These are phyloP conservation scores for Formica exsecta DNA, from an alignment of 1,140 invertebrate genomes.

Conservation along the genomic window DNA sequence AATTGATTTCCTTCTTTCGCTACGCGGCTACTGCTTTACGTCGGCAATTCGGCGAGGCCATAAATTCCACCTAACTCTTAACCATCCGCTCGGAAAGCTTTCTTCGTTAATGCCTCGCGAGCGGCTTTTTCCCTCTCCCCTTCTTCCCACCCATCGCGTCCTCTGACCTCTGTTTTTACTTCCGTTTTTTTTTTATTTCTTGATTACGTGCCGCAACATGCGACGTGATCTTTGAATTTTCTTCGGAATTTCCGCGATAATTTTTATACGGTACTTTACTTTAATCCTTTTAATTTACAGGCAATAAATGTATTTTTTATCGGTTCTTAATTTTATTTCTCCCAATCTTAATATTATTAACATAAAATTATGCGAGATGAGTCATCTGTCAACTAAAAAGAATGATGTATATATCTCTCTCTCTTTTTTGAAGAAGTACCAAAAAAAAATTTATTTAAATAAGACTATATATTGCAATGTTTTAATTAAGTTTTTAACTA, in stretches of 20 bases:
- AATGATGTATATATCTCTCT: too few relatives aligned
- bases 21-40: constrained; percentile 70
- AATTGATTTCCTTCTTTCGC: constrained; percentile 74
- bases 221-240: constrained; percentile 51
- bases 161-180: not conserved
- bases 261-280: not conserved
- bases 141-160: not conserved
- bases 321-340: not conserved
- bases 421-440: not conserved
- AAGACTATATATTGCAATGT: not conserved
- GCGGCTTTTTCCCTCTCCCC: constrained; percentile 25
- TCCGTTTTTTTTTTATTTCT: not conserved
- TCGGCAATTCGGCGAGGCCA: constrained; percentile 69
- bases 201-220: not conserved
- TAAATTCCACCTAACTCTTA: constrained; percentile 72
- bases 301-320: not conserved
- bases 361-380: too few relatives aligned
- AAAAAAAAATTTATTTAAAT: not conserved
- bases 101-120: constrained; percentile 72
- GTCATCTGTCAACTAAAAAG: too few relatives aligned
- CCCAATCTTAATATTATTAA: constrained; percentile 11
- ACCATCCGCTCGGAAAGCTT: constrained; percentile 73
- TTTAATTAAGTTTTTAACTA: not conserved
- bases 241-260: constrained; percentile 18
- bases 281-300: not conserved